Evolutionary conservation across 2,113 vertebrate genomes (phyloP), one percentile per base, ranked within the genome.

Genomic region (Thunnus thynnus): DNA sequence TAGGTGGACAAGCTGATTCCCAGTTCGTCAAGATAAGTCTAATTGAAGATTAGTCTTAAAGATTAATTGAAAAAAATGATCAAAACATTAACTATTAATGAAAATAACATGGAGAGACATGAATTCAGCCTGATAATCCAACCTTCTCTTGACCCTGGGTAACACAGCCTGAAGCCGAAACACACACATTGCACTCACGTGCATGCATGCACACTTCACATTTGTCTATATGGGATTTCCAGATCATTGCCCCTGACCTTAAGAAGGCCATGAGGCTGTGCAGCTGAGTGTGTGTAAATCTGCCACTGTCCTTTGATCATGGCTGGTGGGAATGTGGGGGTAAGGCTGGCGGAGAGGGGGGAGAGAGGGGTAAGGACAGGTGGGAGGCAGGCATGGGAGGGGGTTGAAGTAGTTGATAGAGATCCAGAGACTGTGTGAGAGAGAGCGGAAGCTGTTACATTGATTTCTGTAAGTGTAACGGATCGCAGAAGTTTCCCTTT

Each of bases 251-350:
- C 69, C 41, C 76, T 92, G 90, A 93, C 90, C 88, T 88, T 86
- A 86, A 80, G 81, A 63, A 51, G 77, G 70, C 18, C 20, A 27
- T 3, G 60, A 66, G 84, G 61, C 77, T 80, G 80, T 89, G 82
- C 84, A 89, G 93, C 91, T 89, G 89, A 86, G 83, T 92, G 87
- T 86, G 89, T 83, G 78, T 84, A 92, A 87, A 90, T 91, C 86
- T 88, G 90, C 86, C 72, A 70, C 83, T 65, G 80, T 84, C 70
- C 86, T 93, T 91, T 91, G 87, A 91, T 89, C 86, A 47, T 25
- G 72, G 85, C 82, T 88, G 87, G 85, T 86, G 85, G 85, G 83
- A 85, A 86, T 75, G 76, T 78, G 72, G 48, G 78, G 76, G 52
- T 51, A 36, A 65, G 41, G 51, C 63, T 27, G 44, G 27, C 14